Percentiles rank a stretch among this genome's conserved stretches.
Conservation (phyloP, 2,888 invertebrate genomes). For the Hirtodrosophila confusa region DNA sequence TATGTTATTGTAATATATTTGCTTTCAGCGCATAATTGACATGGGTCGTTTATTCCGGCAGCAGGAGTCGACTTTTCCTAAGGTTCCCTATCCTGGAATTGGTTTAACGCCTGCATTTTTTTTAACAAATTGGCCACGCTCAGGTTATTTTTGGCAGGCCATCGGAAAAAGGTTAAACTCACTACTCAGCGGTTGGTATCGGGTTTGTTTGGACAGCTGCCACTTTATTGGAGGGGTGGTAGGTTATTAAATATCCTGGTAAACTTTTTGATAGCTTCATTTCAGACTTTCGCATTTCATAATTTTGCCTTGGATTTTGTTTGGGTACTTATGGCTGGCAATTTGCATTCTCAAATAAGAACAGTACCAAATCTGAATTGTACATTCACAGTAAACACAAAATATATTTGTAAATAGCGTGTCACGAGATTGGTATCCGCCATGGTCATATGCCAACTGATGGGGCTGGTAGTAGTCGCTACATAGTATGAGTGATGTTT, state of each 20-base stretch:
- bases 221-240: slow-evolving; percentile 69
- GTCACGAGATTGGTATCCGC: slow-evolving; percentile 10
- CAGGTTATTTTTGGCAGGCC: slow-evolving; percentile 59
- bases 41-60: slow-evolving; percentile 72
- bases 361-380: slow-evolving; percentile 55
- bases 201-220: slow-evolving; percentile 77
- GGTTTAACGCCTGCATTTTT: slow-evolving; percentile 24
- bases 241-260: slow-evolving; percentile 71
- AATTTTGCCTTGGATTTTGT: slow-evolving; percentile 29
- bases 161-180: slow-evolving; percentile 64
- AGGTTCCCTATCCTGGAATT: slow-evolving; percentile 10
- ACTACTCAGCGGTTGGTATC: slow-evolving; percentile 52
- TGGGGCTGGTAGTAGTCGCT: too few relatives aligned
- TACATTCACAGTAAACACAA: too few relatives aligned
- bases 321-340: slow-evolving; percentile 30
- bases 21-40: slow-evolving; percentile 80
- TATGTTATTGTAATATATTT: slow-evolving; percentile 80
- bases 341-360: slow-evolving; percentile 63
- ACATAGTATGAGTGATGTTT: slow-evolving; percentile 17
- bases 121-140: slow-evolving; percentile 71
- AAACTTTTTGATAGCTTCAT: slow-evolving; percentile 74
- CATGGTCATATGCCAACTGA: slow-evolving; percentile 2
- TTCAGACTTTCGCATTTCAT: slow-evolving; percentile 31
- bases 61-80: slow-evolving; percentile 49
- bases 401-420: too few relatives aligned